Evolutionary conservation across 2,113 vertebrate species (phyloP), one percentile per base, ranked within the genome.

Genomic region (Laterallus jamaicensis): DNA sequence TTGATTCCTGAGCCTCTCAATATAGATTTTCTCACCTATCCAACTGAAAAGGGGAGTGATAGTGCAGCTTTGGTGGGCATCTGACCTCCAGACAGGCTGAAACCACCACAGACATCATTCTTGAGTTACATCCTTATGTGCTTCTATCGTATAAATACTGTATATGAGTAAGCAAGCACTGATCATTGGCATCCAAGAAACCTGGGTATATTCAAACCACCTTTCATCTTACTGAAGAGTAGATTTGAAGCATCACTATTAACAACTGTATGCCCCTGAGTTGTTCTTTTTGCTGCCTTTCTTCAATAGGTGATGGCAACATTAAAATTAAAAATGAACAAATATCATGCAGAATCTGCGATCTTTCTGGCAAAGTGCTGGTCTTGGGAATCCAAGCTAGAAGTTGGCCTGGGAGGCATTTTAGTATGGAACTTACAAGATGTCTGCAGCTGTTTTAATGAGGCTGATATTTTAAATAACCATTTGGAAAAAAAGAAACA

Each of bases 401-500:
- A 90, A 90, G 73, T 25, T 68, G 54, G 17, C 44, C 74, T 54
- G 44, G 47, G 31, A 85, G 11, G 52, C 15, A 52, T 76, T 94
- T 82, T 50, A 40, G 18, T 40, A 44, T 37, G 54, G 35, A 71
- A 55, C 32, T 82, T 69, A 79, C 9, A 67, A 39, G 32, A 77
- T 0, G 4, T 66, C 55, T 91, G 82, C 62, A 88, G 49, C 49
- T 81, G 60, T n/a, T 88, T 75, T 83, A 94, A 88, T 88, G 64
- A 86, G 75, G 29, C 12, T 90, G 64, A 59, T 92, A 91, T 87
- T 95, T 95, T 64, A 92, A 96, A 94, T 37, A 90, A 66, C 19
- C 37, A 58, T 47, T 70, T 49, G 8, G 12, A 25, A 73, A 75
- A 67, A 89, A 91, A 59, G 10, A 52, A 74, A 22, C 6, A 37